These are phyloP conservation scores for Rhinella marina DNA, from an alignment of 2,797 vertebrate genomes.

Conservation along the genomic window DNA sequence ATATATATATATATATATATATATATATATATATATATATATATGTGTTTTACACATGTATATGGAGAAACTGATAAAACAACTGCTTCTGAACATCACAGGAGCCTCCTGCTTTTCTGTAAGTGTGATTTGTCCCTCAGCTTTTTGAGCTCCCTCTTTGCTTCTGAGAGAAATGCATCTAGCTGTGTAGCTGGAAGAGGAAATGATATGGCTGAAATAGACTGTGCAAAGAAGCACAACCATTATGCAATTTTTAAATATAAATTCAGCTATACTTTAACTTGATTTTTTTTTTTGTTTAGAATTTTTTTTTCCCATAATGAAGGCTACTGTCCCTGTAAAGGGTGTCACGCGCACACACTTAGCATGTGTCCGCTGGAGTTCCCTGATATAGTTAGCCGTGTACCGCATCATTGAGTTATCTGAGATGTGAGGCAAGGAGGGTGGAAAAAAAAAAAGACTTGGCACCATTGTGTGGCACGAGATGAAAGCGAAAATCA, in stretches of 20 bases:
- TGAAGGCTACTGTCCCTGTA: not conserved
- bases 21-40: too few relatives aligned
- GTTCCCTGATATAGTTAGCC: not conserved
- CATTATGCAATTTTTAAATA: not conserved
- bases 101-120: too few relatives aligned
- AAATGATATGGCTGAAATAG: too few relatives aligned
- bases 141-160: too few relatives aligned
- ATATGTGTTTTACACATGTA: too few relatives aligned
- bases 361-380: not conserved
- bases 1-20: too few relatives aligned
- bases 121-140: too few relatives aligned
- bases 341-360: not conserved
- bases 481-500: conserved; percentile 45
- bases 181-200: too few relatives aligned
- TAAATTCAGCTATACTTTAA: not conserved
- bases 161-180: too few relatives aligned
- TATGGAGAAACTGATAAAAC: too few relatives aligned
- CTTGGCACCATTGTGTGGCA: conserved; percentile 21
- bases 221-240: too few relatives aligned
- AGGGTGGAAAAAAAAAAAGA: conserved; percentile 25
- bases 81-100: too few relatives aligned
- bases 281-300: not conserved
- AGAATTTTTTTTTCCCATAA: not conserved
- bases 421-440: not conserved
- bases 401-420: not conserved